Evolutionary conservation across 2,113 vertebrate genomes (phyloP), one percentile per base, ranked within the genome.

Genomic region (Mirounga angustirostris): DNA sequence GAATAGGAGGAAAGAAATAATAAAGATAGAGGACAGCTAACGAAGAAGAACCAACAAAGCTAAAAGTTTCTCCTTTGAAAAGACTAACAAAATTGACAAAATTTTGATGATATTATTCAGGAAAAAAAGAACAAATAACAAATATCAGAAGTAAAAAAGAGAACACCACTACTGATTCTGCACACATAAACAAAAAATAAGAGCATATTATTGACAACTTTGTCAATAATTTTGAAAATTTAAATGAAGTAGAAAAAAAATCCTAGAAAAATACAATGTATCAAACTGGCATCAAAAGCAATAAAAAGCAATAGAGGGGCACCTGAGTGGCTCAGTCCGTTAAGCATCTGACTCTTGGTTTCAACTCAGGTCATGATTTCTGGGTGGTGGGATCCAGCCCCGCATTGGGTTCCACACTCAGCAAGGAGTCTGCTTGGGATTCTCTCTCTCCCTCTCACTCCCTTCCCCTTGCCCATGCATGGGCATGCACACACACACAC

Each of bases 1-100:
- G 58, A 50, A 43, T 50, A 84, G 67, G 61, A 92, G 16, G 33
- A 85, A 76, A 63, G 30, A 81, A 85, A 76, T 63, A 93, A 63
- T 50, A 52, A 85, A 30, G 30, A 79, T 79, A 71, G 12, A 94
- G 14, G 50, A 52, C 30, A 84, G 36, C 15, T 22, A 86, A 86
- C 65, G 83, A 46, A 93, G 26, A 63, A 63, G 9, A 63, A 63
- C 59, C 4, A 78, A 86, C 19, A 93, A 56, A 14, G 4, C n/a
- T 16, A 85, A 65, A 85, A 40, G 13, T 52, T 40, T 15, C 26
- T 85, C 52, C 26, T 78, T 63, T 30, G 40, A 63, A 85, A 63
- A 63, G 8, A 61, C 33, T 76, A 54, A 85, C 7, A 85, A 85
- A 78, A 86, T 78, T 93, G 46, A 33, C 50, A 56, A 78, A 86